These are phyloP conservation scores for Drosophila parthenogenetica DNA, from an alignment of 2,888 invertebrate species.

Conservation along the genomic window DNA sequence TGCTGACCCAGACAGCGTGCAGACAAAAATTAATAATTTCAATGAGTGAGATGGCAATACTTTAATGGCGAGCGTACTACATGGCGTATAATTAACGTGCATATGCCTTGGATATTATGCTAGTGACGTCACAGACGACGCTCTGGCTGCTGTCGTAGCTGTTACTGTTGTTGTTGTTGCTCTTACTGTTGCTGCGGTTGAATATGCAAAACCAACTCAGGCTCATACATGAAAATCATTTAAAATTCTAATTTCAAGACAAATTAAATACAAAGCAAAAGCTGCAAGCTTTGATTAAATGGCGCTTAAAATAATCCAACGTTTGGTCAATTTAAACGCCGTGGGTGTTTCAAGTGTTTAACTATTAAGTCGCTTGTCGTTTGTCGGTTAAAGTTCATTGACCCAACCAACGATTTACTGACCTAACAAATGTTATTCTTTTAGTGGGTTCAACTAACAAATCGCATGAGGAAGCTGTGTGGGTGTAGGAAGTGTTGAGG, in stretches of 20 bases:
- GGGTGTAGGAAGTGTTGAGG: constrained; percentile 10
- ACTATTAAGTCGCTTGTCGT: background rate
- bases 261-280: constrained; percentile 74
- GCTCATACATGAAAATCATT: constrained; percentile 58
- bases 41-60: constrained; percentile 47
- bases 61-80: constrained; percentile 65
- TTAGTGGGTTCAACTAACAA: constrained; percentile 18
- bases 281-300: constrained; percentile 75
- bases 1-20: constrained; percentile 80
- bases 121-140: constrained; percentile 70
- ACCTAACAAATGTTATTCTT: constrained; percentile 54
- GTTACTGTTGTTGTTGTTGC: background rate
- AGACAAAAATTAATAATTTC: constrained; percentile 80
- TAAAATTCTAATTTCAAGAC: constrained; percentile 80
- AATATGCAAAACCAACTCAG: constrained; percentile 68
- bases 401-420: constrained; percentile 44
- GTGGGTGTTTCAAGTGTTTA: constrained; percentile 42
- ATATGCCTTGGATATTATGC: constrained; percentile 75
- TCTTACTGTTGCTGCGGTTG: constrained; percentile 32
- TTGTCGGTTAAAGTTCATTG: constrained; percentile 51
- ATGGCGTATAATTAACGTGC: constrained; percentile 81
- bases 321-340: constrained; percentile 66
- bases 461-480: constrained; percentile 31
- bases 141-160: constrained; percentile 29
- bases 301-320: constrained; percentile 72